phyloP scores from a whole-genome alignment of 2,888 invertebrate genomes.

The Furcula furcula region DNA sequence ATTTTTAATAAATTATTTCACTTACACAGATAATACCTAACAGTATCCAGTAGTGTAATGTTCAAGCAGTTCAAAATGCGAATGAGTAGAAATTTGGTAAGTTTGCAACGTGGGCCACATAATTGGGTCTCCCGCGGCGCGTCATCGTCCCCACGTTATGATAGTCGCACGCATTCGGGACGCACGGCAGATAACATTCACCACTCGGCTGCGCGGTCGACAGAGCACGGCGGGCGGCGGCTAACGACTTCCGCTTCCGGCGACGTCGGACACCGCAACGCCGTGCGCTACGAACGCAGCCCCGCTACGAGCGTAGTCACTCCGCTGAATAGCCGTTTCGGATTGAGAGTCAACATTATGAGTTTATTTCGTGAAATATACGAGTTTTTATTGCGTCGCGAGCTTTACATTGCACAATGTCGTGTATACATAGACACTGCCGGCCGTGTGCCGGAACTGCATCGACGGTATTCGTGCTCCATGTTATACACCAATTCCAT shows the following conservation, averaged over 20 bases:
- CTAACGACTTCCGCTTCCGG: constrained; percentile 71
- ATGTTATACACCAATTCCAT: too few relatives aligned
- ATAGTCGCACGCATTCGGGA: constrained; percentile 19
- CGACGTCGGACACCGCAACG: constrained; percentile 37
- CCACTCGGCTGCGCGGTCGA: constrained; percentile 19
- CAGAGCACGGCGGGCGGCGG: constrained; percentile 34
- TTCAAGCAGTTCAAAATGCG: too few relatives aligned
- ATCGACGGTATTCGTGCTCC: background rate
- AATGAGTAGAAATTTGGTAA: too few relatives aligned
- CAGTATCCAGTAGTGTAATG: background rate
- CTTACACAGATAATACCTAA: too few relatives aligned
- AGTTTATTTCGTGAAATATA: constrained; percentile 44
- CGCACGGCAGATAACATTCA: constrained; percentile 37
- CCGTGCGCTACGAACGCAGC: constrained; percentile 33
- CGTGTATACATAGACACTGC: constrained; percentile 3
- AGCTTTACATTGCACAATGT: constrained; percentile 32
- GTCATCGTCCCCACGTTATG: background rate
- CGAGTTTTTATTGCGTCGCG: constrained; percentile 41
- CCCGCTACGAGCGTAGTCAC: constrained; percentile 20
- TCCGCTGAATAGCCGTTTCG: constrained; percentile 28
- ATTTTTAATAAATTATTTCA: too few relatives aligned
- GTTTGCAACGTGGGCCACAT: too few relatives aligned
- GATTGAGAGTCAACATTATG: constrained; percentile 37
- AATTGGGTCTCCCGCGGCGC: background rate
- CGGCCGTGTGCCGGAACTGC: too few relatives aligned